Percentiles rank a stretch among this genome's conserved stretches.
phyloP scores from a whole-genome alignment of 2,113 vertebrate species.

The Odocoileus hemionus region DNA sequence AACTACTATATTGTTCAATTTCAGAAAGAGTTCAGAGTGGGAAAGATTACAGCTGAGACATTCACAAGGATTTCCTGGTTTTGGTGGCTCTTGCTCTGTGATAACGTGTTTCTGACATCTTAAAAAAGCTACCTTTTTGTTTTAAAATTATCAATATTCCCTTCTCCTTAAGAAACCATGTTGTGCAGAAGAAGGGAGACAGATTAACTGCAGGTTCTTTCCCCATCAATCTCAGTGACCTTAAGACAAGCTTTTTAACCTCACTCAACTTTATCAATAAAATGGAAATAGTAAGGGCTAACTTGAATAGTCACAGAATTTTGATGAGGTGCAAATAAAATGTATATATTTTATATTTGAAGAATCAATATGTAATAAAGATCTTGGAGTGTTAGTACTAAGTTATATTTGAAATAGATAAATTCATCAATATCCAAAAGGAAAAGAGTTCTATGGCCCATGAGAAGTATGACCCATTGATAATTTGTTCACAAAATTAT shows the following conservation, averaged over 20 bases:
- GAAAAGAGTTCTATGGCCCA: neutral
- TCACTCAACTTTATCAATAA: neutral
- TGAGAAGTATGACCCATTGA: neutral
- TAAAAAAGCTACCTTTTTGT: neutral
- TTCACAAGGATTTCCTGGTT: constrained; percentile 72
- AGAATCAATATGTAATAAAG: neutral
- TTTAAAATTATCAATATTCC: neutral
- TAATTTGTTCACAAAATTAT: neutral
- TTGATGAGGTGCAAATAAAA: neutral
- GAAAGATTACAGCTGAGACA: constrained; percentile 28
- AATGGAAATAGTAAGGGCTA: neutral
- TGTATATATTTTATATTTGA: neutral
- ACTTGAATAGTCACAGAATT: neutral
- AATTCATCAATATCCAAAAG: neutral
- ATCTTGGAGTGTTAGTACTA: neutral
- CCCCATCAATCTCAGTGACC: neutral
- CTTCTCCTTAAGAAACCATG: neutral
- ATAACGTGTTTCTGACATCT: constrained; percentile 39
- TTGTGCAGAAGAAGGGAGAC: neutral
- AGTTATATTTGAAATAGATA: neutral
- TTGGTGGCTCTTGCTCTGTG: neutral
- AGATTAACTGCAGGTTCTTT: neutral
- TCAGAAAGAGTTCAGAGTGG: constrained; percentile 48
- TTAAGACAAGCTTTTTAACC: neutral
- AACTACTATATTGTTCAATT: constrained; percentile 57